A percentile compares a stretch with the other conserved stretches of the same genome.
These are phyloP conservation scores for Drosophila mulleri DNA, from an alignment of 2,888 invertebrate genomes.

Conservation along the genomic window DNA sequence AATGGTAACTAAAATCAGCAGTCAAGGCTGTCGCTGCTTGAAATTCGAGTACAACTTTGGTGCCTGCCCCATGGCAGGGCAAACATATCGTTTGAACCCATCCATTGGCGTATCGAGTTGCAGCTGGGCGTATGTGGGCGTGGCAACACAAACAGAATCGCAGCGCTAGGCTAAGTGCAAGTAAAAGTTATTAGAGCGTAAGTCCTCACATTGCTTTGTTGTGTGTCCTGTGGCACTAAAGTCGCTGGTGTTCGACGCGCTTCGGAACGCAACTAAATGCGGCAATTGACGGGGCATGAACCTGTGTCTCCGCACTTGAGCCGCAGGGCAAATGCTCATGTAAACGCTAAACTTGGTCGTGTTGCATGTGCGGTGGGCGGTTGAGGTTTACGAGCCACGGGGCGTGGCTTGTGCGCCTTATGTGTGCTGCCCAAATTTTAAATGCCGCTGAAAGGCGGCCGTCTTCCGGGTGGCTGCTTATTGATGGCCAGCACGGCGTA, in stretches of 20 bases:
- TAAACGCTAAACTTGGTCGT: conserved; percentile 23
- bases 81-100: conserved; percentile 9
- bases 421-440: conserved; percentile 23
- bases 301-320: conserved; percentile 42
- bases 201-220: conserved; percentile 13
- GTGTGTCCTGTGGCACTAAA: conserved; percentile 44
- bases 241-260: conserved; percentile 36
- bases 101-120: conserved; percentile 34
- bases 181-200: conserved; percentile 27
- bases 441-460: conserved; percentile 30
- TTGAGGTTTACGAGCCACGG: conserved; percentile 25
- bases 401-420: conserved; percentile 15
- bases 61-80: neutral
- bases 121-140: conserved; percentile 18
- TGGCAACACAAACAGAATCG: conserved; percentile 36
- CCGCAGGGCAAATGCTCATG: conserved; percentile 38
- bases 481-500: conserved; percentile 51
- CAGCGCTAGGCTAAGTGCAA: conserved; percentile 16
- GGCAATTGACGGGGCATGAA: conserved; percentile 46
- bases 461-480: conserved; percentile 51
- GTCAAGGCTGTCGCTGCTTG: neutral
- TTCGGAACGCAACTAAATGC: conserved; percentile 27
- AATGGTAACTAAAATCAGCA: neutral
- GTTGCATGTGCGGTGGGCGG: conserved; percentile 12
- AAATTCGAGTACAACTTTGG: neutral